Base-by-base conservation (phyloP, 2,888 invertebrate genomes). In the Spilarctia lutea region DNA sequence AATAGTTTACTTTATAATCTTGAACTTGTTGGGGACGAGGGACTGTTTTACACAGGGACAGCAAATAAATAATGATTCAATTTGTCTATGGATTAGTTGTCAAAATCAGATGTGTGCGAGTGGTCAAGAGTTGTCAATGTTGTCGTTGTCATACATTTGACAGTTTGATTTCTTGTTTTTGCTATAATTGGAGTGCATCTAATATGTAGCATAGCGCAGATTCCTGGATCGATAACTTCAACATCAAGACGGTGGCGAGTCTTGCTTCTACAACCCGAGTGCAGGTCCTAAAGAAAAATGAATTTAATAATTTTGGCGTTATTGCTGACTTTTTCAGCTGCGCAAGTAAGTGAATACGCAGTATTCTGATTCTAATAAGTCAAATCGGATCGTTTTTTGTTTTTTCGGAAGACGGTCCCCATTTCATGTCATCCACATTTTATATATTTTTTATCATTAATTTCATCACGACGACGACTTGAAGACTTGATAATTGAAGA, bases 331-430 rank as follows among this genome's bases (percentile, higher is more conserved):
- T 24, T 73, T 2, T 71, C 73, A 18, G 65, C 67, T 39, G 68
- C 65, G 3, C 42, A 65, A 18, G 76, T 76, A 73, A 76, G 76
- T 76, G 65, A 70, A 70, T 67, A 70, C 72, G 35, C 68, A 39
- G 2, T 30, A 30, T 63, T 63, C 8, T 30, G 30, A 30, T 27
- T n/a, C n/a, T n/a, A n/a, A n/a, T n/a, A n/a, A n/a, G n/a, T n/a
- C n/a, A n/a, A n/a, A n/a, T n/a, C n/a, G n/a, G n/a, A n/a, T n/a
- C n/a, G n/a, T n/a, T n/a, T n/a, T n/a, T n/a, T n/a, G n/a, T n/a
- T n/a, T n/a, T n/a, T n/a, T n/a, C n/a, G n/a, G n/a, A n/a, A n/a
- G n/a, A n/a, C n/a, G n/a, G n/a, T n/a, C n/a, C n/a, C n/a, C n/a
- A n/a, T n/a, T n/a, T n/a, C n/a, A n/a, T n/a, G n/a, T n/a, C n/a